phyloP scores from a whole-genome alignment of 2,797 vertebrate species.

The Sebastes nivosus region DNA sequence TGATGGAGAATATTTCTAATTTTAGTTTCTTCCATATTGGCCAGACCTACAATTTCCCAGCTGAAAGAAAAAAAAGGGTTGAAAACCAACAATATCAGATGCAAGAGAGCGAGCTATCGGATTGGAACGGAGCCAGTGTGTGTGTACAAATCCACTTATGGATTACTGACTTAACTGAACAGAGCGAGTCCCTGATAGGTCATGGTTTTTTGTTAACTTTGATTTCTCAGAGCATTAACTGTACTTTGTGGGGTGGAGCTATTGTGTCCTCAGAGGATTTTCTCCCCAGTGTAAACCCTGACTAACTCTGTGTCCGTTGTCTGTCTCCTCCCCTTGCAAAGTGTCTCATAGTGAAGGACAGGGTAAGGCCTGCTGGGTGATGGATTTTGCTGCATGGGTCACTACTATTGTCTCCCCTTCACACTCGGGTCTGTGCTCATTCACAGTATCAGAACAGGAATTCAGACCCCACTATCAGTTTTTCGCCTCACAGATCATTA shows the following conservation, averaged over 20 bases:
- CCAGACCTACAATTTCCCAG: not conserved
- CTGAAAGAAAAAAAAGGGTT: not conserved
- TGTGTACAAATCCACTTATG: constrained; percentile 56
- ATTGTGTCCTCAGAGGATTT: constrained; percentile 25
- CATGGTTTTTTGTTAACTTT: constrained; percentile 19
- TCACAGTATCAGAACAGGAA: constrained; percentile 62
- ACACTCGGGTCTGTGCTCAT: constrained; percentile 73
- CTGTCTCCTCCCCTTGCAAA: constrained; percentile 82
- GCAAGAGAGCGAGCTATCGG: constrained; percentile 33
- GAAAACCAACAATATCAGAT: constrained; percentile 19
- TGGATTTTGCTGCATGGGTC: constrained; percentile 81
- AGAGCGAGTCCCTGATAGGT: constrained; percentile 38
- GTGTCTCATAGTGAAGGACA: constrained; percentile 87
- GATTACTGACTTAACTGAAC: constrained; percentile 57
- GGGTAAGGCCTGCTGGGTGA: constrained; percentile 83
- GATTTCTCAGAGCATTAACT: constrained; percentile 29
- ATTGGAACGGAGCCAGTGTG: constrained; percentile 58
- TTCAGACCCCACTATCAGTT: constrained; percentile 15
- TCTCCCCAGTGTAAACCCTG: constrained; percentile 40
- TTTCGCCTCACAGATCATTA: constrained; percentile 10
- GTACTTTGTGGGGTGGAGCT: constrained; percentile 24
- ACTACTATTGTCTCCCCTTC: constrained; percentile 68
- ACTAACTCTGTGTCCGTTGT: constrained; percentile 82
- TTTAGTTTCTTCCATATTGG: not conserved
- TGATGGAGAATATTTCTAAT: not conserved